These are phyloP conservation scores for Pristiophorus japonicus DNA, from an alignment of 2,113 vertebrate species.

Conservation along the genomic window DNA sequence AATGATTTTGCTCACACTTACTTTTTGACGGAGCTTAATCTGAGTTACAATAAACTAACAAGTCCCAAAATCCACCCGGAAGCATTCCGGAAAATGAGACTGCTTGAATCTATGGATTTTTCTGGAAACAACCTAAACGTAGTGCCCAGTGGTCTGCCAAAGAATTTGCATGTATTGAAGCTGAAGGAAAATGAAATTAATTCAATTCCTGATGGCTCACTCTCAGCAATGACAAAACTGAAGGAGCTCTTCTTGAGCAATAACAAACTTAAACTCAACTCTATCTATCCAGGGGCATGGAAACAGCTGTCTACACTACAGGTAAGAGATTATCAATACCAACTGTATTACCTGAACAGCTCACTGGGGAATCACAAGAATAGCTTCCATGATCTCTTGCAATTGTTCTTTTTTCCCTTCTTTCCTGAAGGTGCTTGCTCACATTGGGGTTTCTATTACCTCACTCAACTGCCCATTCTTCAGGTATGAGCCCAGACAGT, in stretches of 20 bases:
- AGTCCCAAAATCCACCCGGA: slow-evolving; percentile 75
- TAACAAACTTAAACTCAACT: slow-evolving; percentile 79
- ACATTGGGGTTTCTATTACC: neutral
- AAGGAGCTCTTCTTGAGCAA: slow-evolving; percentile 76
- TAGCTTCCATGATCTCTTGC: neutral
- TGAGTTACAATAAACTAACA: slow-evolving; percentile 92
- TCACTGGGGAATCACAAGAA: neutral
- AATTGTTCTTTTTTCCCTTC: neutral
- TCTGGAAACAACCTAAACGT: slow-evolving; percentile 78
- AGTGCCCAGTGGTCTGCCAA: slow-evolving; percentile 76
- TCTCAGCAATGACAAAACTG: slow-evolving; percentile 80
- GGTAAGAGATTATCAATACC: slow-evolving; percentile 51
- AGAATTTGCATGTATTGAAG: slow-evolving; percentile 75
- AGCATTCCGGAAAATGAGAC: slow-evolving; percentile 84
- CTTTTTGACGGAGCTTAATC: slow-evolving; percentile 87
- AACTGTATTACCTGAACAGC: neutral
- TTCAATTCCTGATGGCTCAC: slow-evolving; percentile 67
- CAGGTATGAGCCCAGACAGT: neutral
- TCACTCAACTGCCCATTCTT: neutral
- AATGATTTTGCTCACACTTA: slow-evolving; percentile 81
- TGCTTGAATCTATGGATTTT: slow-evolving; percentile 78
- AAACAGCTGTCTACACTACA: slow-evolving; percentile 74
- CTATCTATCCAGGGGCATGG: slow-evolving; percentile 81
- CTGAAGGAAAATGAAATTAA: slow-evolving; percentile 80
- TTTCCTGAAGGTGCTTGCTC: neutral